Evolutionary conservation across 2,888 invertebrate species (phyloP).

Genomic region (Catocala nupta): DNA sequence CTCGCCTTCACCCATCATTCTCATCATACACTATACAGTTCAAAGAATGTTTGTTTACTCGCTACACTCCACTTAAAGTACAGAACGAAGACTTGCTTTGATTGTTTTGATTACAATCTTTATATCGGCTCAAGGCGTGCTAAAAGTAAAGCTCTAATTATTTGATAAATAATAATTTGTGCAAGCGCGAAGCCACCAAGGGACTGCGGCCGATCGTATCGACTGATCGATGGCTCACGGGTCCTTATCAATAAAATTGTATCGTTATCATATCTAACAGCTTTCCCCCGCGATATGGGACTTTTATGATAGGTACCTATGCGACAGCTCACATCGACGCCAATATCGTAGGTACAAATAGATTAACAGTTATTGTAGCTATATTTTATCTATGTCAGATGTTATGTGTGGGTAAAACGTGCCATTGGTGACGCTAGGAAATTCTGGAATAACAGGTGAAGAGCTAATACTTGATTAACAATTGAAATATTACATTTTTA

Average conservation of each 20-base stretch:
- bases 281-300: slow-evolving; percentile 83
- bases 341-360: slow-evolving; percentile 69
- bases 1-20: slow-evolving; percentile 87
- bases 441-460: slow-evolving; percentile 72
- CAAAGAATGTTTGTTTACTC: slow-evolving; percentile 22
- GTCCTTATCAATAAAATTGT: slow-evolving; percentile 85
- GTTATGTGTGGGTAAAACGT: slow-evolving; percentile 57
- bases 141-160: slow-evolving; percentile 52
- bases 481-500: no score
- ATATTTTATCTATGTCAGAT: slow-evolving; percentile 42
- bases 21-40: slow-evolving; percentile 73
- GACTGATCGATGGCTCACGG: slow-evolving; percentile 83
- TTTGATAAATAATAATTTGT: slow-evolving; percentile 48
- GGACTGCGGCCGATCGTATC: slow-evolving; percentile 73
- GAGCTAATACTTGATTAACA: slow-evolving; percentile 46
- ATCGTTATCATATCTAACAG: slow-evolving; percentile 85
- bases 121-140: slow-evolving; percentile 57
- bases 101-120: slow-evolving; percentile 41
- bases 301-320: slow-evolving; percentile 76
- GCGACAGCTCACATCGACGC: slow-evolving; percentile 63
- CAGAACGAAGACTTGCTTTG: slow-evolving; percentile 23
- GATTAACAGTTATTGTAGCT: slow-evolving; percentile 66
- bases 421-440: slow-evolving; percentile 65
- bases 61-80: slow-evolving; percentile 40
- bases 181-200: slow-evolving; percentile 52